Conservation (phyloP, 2,888 invertebrate genomes). For the Eustalomyia histrio region DNA sequence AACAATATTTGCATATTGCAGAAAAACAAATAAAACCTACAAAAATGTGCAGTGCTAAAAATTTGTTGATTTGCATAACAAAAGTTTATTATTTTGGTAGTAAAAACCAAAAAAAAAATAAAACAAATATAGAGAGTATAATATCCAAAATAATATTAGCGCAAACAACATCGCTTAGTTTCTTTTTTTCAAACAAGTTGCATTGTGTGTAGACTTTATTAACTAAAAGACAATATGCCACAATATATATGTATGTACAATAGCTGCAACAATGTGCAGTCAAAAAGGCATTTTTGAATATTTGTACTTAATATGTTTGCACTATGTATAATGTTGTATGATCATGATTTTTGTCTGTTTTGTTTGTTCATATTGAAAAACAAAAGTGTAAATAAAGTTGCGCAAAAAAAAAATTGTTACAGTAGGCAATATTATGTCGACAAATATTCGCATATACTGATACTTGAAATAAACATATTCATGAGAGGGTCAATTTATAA, state of each 20-base stretch:
- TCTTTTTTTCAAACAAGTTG: constrained; percentile 49
- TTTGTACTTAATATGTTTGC: neutral
- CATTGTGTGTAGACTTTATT: constrained; percentile 65
- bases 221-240: constrained; percentile 56
- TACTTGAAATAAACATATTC: constrained; percentile 14
- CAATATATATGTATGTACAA: neutral
- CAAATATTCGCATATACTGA: constrained; percentile 50
- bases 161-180: constrained; percentile 26
- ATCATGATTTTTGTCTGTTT: constrained; percentile 54
- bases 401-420: constrained; percentile 62
- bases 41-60: constrained; percentile 58
- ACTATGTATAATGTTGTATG: constrained; percentile 24
- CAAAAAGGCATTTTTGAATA: constrained; percentile 25
- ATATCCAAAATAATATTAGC: constrained; percentile 31
- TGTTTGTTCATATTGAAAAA: constrained; percentile 50
- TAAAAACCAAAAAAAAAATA: no score
- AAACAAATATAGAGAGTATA: constrained; percentile 42
- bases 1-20: constrained; percentile 63
- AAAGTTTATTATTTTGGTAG: constrained; percentile 57
- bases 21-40: neutral
- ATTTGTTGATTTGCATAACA: constrained; percentile 65
- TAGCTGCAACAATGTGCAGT: constrained; percentile 20
- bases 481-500: neutral
- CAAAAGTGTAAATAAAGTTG: constrained; percentile 69
- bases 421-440: constrained; percentile 57